Evolutionary conservation across 1,140 invertebrate genomes (phyloP), one percentile per base, ranked within the genome.

Genomic region (Onthophagus taurus): DNA sequence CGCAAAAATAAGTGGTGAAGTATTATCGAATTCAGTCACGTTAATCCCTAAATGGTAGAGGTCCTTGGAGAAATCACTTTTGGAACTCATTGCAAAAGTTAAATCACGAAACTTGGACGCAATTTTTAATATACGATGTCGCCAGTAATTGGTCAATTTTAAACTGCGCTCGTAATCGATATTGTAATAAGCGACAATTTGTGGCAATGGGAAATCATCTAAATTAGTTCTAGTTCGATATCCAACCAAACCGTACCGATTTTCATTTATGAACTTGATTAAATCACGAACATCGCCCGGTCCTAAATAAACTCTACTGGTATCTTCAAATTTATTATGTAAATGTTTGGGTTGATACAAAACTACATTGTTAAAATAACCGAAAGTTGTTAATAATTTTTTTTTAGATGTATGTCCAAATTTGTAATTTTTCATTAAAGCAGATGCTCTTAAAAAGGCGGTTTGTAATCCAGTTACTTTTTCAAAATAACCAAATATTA

Each of bases 71-170:
- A 92, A 94, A 48, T 92, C 86, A 55, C 91, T 82, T 57, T 88
- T 89, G 60, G 85, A 83, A 58, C 87, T 83, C 43, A 98, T 74
- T 3, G 89, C 91, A 69, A 95, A 97, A 43, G 70, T 81, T 5
- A 89, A 76, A 2, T 76, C 71, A 17, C 74, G 72, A 64, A 83
- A 82, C 33, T 89, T 80, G 60, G 92, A 83, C 44, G 89, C 92
- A 18, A 96, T 68, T 72, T 96, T 93, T 39, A 94, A 71, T 13
- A 95, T 78, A 48, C 90, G 78, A 71, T 98, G 97, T 56, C 94
- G 81, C 92, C 93, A 97, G 70, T 98, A 97, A 68, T 97, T 97
- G 7, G 93, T 96, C 19, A 89, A 83, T 66, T 97, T 97, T 6
- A 82, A 72, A 65, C 97, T 96, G 69, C 94, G 95, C 1, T 82